A percentile compares a stretch with the other conserved stretches of the same genome.
phyloP scores from a whole-genome alignment of 2,797 vertebrate genomes.

The Dipus sagitta region DNA sequence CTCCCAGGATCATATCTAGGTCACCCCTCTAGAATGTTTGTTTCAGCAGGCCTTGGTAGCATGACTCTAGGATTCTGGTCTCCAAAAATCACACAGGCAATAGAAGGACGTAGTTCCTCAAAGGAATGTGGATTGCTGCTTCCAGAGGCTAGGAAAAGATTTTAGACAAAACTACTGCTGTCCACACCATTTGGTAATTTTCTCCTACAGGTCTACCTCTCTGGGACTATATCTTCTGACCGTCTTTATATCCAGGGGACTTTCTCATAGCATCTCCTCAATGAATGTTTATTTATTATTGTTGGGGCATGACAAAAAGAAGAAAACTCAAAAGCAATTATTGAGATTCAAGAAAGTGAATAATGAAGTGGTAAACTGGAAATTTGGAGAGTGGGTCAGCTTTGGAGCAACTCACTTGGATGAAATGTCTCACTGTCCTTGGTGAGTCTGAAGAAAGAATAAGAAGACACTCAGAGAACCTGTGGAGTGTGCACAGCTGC shows the following conservation, averaged over 20 bases:
- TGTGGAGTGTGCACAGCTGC: conserved; percentile 90
- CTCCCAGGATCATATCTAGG: not conserved
- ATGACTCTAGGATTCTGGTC: not conserved
- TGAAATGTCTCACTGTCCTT: conserved; percentile 81
- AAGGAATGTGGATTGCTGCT: not conserved
- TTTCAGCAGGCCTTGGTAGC: not conserved
- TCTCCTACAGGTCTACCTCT: not conserved
- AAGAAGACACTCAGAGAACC: conserved; percentile 87
- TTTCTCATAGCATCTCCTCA: not conserved
- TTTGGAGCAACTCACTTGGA: conserved; percentile 28
- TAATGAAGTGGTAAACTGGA: conserved; percentile 66
- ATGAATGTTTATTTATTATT: not conserved
- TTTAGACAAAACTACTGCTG: not conserved
- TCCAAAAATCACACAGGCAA: not conserved
- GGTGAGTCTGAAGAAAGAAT: conserved; percentile 86
- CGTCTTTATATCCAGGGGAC: not conserved
- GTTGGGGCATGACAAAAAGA: not conserved
- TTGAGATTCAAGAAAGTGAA: conserved; percentile 73
- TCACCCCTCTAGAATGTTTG: not conserved
- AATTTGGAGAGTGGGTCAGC: conserved; percentile 74
- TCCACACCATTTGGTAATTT: not conserved
- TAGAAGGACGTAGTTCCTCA: not conserved
- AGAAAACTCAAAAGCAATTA: not conserved
- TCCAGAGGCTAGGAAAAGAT: not conserved
- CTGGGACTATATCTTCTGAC: not conserved